These are phyloP conservation scores for Rhyacichthys aspro DNA, from an alignment of 2,797 vertebrate genomes.

Conservation along the genomic window DNA sequence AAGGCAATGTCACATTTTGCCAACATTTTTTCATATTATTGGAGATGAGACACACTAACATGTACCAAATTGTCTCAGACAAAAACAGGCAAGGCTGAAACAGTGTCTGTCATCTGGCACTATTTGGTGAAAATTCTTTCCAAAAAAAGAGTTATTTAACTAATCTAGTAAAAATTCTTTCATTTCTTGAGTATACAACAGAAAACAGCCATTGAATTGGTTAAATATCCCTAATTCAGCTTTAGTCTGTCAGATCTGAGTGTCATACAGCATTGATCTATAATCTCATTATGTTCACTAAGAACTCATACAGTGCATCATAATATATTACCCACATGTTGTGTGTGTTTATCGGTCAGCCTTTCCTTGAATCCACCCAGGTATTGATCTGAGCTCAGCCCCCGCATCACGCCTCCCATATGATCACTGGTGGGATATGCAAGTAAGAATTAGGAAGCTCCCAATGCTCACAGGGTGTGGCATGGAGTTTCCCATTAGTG, in stretches of 20 bases:
- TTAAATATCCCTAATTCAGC: conserved; percentile 14
- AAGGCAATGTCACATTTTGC: too few species aligned
- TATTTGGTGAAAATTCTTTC: too few species aligned
- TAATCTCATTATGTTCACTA: conserved; percentile 34
- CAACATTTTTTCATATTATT: too few species aligned
- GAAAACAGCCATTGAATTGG: too few species aligned
- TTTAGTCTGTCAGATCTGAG: conserved; percentile 20
- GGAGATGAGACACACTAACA: too few species aligned
- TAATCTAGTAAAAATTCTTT: too few species aligned
- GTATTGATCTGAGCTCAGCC: conserved; percentile 44
- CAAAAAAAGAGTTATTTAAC: too few species aligned
- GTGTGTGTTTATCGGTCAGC: conserved; percentile 23
- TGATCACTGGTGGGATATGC: conserved; percentile 46
- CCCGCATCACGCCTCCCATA: conserved; percentile 31
- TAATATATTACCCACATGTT: conserved; percentile 12
- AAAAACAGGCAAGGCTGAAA: too few species aligned
- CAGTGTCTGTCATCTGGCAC: too few species aligned
- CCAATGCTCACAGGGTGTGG: conserved; percentile 7
- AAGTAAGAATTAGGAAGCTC: conserved; percentile 33
- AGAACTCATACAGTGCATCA: conserved; percentile 13
- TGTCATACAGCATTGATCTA: conserved; percentile 38
- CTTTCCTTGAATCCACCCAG: conserved; percentile 22
- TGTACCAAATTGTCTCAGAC: too few species aligned
- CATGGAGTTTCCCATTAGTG: conserved; percentile 30
- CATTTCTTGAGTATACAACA: too few species aligned